Evolutionary conservation across 92 coral and sea anemone genomes (phyloP).

Genomic region (Bergia sp.): DNA sequence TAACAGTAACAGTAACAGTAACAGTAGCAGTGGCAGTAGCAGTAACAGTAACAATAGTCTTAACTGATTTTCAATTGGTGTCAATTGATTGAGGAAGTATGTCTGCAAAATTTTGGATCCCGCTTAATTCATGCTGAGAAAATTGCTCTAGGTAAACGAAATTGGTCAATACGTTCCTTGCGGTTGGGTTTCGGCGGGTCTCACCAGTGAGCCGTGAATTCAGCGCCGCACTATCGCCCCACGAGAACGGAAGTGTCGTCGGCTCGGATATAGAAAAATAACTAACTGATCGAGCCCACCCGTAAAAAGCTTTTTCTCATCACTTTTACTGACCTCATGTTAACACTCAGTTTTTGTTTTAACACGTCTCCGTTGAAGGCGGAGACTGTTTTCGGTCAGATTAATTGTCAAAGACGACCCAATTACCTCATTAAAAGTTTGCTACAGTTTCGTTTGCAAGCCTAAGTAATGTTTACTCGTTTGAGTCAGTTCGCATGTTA

Average conservation of each 20-base stretch:
- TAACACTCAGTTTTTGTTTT: background rate
- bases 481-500: background rate
- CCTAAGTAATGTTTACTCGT: background rate
- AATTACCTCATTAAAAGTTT: background rate
- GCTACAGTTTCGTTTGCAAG: too few relatives aligned
- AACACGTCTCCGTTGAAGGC: background rate
- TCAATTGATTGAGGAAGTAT: too few relatives aligned
- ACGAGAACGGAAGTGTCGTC: background rate
- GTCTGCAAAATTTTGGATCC: background rate
- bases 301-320: background rate
- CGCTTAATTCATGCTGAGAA: background rate
- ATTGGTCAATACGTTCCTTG: background rate
- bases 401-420: background rate
- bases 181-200: background rate
- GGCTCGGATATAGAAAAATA: background rate
- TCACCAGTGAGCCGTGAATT: background rate
- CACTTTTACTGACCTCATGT: background rate
- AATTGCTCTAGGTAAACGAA: background rate
- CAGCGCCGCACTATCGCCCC: background rate
- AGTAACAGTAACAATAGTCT: too few relatives aligned
- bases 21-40: too few relatives aligned
- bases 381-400: background rate
- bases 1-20: too few relatives aligned
- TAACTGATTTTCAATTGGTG: background rate
- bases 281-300: background rate